A percentile compares a stretch with the other conserved stretches of the same genome.
Conservation (phyloP, 64 coral and sea anemone genomes). For the Stylophora pistillata region DNA sequence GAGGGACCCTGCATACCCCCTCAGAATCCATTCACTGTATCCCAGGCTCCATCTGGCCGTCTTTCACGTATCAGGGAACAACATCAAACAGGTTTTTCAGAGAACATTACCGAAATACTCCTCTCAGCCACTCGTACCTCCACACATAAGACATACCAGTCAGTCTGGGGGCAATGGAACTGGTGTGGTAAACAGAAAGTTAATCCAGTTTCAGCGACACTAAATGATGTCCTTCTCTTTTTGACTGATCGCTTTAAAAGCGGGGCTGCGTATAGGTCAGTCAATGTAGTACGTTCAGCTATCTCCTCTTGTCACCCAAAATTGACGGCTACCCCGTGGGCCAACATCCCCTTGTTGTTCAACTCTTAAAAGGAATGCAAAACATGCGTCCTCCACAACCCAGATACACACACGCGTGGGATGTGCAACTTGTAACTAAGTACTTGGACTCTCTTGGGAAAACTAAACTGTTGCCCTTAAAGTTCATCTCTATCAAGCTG, state of each 20-base stretch:
- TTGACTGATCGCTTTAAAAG: slow-evolving; percentile 22
- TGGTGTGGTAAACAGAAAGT: slow-evolving; percentile 50
- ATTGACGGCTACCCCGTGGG: slow-evolving; percentile 51
- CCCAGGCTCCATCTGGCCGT: too few species aligned
- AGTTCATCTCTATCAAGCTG: slow-evolving; percentile 9
- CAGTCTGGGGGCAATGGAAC: slow-evolving; percentile 19
- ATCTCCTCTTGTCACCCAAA: slow-evolving; percentile 52
- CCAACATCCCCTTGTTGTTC: too few species aligned
- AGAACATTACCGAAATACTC: too few species aligned
- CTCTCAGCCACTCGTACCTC: background rate
- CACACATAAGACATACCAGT: slow-evolving; percentile 53
- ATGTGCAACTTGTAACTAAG: too few species aligned
- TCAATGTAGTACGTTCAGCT: slow-evolving; percentile 47
- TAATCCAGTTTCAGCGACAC: slow-evolving; percentile 53
- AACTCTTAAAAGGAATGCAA: too few species aligned
- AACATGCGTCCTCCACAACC: too few species aligned
- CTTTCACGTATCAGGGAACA: too few species aligned
- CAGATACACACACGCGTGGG: too few species aligned
- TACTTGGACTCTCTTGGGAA: too few species aligned
- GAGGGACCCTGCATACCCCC: too few species aligned
- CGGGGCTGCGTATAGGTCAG: slow-evolving; percentile 30
- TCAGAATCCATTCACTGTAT: too few species aligned
- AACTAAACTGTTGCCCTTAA: slow-evolving; percentile 1
- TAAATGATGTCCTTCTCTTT: slow-evolving; percentile 37
- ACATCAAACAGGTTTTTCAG: too few species aligned